Percentiles rank a stretch among this genome's conserved stretches.
Evolutionary conservation across 2,888 invertebrate genomes (phyloP).

Genomic region (Parascotia fuliginaria): DNA sequence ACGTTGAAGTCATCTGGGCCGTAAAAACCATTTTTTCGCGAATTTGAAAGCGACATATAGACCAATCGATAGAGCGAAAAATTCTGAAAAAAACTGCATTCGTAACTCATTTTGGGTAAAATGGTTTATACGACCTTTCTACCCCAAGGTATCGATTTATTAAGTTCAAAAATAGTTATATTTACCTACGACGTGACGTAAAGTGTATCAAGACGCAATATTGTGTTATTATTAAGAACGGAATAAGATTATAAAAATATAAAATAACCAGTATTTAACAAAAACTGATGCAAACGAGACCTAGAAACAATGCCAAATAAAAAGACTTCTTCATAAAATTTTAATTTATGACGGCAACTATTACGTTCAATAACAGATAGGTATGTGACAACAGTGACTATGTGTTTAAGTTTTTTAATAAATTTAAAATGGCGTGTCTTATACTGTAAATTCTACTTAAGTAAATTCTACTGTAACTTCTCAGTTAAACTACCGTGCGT

Average conservation of each 20-base stretch:
- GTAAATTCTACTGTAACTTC: no score
- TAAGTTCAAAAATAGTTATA: no score
- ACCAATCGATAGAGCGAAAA: background rate
- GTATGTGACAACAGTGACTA: background rate
- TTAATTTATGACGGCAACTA: constrained; percentile 10
- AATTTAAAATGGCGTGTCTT: background rate
- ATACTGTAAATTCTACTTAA: no score
- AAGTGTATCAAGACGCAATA: background rate
- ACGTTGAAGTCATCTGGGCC: no score
- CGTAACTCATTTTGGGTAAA: no score
- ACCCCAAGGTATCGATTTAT: no score
- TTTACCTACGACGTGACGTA: no score
- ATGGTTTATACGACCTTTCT: no score
- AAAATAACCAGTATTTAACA: background rate
- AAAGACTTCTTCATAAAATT: constrained; percentile 1
- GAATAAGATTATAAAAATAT: background rate
- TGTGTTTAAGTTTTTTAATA: background rate
- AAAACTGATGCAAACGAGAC: background rate
- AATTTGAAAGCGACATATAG: background rate
- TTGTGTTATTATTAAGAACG: background rate
- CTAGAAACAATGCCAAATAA: background rate
- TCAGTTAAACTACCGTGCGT: no score
- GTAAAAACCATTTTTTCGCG: background rate
- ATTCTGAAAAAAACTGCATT: background rate
- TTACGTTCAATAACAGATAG: background rate